These are phyloP conservation scores for Acanthis flammea DNA, from an alignment of 2,797 vertebrate genomes.

Conservation along the genomic window DNA sequence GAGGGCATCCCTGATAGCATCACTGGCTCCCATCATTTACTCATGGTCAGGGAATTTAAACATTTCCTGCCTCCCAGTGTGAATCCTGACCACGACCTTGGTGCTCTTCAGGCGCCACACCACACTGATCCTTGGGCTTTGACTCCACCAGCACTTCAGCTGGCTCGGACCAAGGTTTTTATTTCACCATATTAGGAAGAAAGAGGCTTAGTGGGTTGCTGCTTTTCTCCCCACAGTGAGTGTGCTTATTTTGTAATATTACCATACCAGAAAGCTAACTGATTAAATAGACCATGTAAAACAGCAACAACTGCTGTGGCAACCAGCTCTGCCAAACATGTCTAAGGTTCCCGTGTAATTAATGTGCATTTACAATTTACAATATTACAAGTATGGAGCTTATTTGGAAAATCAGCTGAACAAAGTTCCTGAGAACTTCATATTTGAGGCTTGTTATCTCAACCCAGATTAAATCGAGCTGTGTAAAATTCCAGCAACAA, in stretches of 20 bases:
- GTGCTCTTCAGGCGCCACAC: neutral
- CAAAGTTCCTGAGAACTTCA: neutral
- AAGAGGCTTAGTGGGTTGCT: neutral
- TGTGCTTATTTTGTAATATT: slow-evolving; percentile 39
- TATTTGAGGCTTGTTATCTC: neutral
- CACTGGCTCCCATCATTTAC: neutral
- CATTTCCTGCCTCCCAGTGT: slow-evolving; percentile 35
- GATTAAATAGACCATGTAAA: slow-evolving; percentile 16
- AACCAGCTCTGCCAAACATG: neutral
- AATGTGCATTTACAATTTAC: neutral
- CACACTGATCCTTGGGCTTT: neutral
- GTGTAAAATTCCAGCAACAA: neutral
- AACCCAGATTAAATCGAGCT: neutral
- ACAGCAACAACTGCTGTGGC: slow-evolving; percentile 10
- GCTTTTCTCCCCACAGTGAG: slow-evolving; percentile 8
- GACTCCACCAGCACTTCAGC: neutral
- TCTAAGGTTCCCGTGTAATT: neutral
- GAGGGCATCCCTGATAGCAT: neutral
- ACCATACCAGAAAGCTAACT: slow-evolving; percentile 45
- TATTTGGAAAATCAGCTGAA: slow-evolving; percentile 3
- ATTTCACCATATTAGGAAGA: slow-evolving; percentile 71
- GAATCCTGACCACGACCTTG: neutral
- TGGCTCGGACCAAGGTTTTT: neutral
- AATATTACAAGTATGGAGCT: neutral
- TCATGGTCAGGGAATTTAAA: slow-evolving; percentile 57